Conservation (phyloP, 1,140 invertebrate genomes). For the Polypedilum vanderplanki region DNA sequence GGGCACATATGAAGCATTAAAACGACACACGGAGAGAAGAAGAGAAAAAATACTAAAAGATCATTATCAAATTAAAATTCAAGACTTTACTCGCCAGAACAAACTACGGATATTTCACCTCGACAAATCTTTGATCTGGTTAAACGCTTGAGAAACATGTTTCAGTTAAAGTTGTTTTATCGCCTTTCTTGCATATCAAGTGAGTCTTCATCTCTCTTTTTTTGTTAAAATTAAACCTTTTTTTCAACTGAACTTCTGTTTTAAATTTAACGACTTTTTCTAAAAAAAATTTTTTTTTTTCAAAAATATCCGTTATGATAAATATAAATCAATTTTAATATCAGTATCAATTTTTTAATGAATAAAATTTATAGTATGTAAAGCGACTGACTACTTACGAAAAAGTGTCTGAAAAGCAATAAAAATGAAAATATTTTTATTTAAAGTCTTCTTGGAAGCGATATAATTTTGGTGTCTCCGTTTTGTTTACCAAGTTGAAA, state of each 20-base stretch:
- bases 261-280: neutral
- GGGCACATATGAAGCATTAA: neutral
- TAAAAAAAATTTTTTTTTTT: neutral
- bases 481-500: too few species aligned
- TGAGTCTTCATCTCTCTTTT: neutral
- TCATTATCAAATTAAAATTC: slow-evolving; percentile 20
- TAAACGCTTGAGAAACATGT: slow-evolving; percentile 4
- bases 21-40: neutral
- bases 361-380: neutral
- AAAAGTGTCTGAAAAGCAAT: slow-evolving; percentile 22
- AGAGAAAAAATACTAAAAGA: too few species aligned
- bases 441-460: slow-evolving; percentile 10
- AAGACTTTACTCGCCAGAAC: slow-evolving; percentile 5
- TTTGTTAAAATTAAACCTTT: neutral
- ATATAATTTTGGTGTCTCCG: neutral
- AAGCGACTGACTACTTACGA: slow-evolving; percentile 11
- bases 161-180: slow-evolving; percentile 7
- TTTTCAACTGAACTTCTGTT: neutral
- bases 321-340: neutral
- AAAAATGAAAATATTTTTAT: neutral
- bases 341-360: neutral
- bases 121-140: slow-evolving; percentile 5
- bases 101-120: slow-evolving; percentile 17
- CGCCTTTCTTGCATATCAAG: slow-evolving; percentile 2
- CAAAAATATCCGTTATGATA: neutral